Conservation (phyloP, 2,888 invertebrate genomes). For the Tenthredo mesomela region DNA sequence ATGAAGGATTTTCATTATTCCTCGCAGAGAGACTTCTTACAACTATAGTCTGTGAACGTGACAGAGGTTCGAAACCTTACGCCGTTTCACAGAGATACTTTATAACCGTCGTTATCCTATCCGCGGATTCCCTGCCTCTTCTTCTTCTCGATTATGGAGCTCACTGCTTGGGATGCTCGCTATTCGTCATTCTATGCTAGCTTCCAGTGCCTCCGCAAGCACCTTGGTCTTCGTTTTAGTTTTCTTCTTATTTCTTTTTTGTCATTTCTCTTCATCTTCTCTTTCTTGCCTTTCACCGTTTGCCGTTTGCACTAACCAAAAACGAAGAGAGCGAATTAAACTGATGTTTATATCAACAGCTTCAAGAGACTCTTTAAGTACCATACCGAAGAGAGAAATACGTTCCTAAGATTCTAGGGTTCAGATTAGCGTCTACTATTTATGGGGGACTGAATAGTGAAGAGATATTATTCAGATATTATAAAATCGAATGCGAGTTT, state of each 20-base stretch:
- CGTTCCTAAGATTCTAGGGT: background rate
- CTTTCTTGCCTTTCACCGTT: background rate
- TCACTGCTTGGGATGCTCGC: background rate
- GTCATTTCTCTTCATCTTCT: background rate
- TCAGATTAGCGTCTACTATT: background rate
- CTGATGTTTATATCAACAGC: slow-evolving; percentile 10
- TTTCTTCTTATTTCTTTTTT: background rate
- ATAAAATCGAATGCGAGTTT: background rate
- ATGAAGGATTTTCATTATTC: too few relatives aligned
- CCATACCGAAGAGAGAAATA: background rate
- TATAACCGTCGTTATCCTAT: slow-evolving; percentile 12
- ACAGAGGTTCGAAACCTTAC: slow-evolving; percentile 2
- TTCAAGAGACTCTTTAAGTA: background rate
- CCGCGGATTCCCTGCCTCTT: background rate
- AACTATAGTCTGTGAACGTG: background rate
- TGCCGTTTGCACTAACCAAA: background rate
- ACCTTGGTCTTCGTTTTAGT: background rate
- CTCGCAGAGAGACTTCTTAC: too few relatives aligned
- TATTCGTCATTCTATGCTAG: background rate
- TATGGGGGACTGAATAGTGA: background rate
- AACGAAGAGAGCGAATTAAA: background rate
- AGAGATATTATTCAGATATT: slow-evolving; percentile 2
- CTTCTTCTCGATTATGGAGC: background rate
- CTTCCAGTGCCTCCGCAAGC: background rate
- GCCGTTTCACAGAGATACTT: background rate